These are phyloP conservation scores for Eupithecia inturbata DNA, from an alignment of 2,888 invertebrate species.

Conservation along the genomic window DNA sequence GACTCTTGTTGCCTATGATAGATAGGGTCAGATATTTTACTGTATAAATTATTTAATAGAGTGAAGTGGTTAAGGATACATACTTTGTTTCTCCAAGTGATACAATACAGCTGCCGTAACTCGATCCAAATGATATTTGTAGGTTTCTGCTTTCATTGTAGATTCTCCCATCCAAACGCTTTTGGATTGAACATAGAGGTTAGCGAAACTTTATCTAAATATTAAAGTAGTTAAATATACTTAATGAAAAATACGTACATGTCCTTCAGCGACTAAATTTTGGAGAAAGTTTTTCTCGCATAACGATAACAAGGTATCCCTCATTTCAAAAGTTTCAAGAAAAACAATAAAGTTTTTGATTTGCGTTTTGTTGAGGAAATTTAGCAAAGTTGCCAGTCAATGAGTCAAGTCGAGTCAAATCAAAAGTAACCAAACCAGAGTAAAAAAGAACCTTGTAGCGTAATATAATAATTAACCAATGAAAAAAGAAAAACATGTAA, in stretches of 20 bases:
- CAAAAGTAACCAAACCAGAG: too few species aligned
- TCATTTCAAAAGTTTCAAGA: conserved; percentile 70
- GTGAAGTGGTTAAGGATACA: conserved; percentile 37
- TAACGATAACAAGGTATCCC: conserved; percentile 86
- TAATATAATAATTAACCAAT: too few species aligned
- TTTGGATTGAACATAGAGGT: neutral
- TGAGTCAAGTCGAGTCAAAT: too few species aligned
- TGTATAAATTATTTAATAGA: too few species aligned
- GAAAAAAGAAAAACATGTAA: too few species aligned
- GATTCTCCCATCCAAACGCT: conserved; percentile 92
- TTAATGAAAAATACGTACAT: conserved; percentile 72
- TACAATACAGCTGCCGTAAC: conserved; percentile 92
- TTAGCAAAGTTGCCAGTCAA: too few species aligned
- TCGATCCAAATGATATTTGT: conserved; percentile 90
- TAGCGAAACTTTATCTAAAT: conserved; percentile 47
- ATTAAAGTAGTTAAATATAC: neutral
- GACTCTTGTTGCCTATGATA: neutral
- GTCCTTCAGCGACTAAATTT: conserved; percentile 86
- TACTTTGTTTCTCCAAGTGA: conserved; percentile 91
- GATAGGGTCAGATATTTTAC: neutral
- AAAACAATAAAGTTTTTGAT: too few species aligned
- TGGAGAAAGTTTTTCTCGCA: conserved; percentile 89
- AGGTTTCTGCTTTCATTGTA: conserved; percentile 89
- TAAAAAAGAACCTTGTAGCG: too few species aligned
- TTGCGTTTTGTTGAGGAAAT: neutral